Percentiles rank a stretch among this genome's conserved stretches.
Evolutionary conservation across 2,888 invertebrate species (phyloP).

Genomic region (Andrena fulva): DNA sequence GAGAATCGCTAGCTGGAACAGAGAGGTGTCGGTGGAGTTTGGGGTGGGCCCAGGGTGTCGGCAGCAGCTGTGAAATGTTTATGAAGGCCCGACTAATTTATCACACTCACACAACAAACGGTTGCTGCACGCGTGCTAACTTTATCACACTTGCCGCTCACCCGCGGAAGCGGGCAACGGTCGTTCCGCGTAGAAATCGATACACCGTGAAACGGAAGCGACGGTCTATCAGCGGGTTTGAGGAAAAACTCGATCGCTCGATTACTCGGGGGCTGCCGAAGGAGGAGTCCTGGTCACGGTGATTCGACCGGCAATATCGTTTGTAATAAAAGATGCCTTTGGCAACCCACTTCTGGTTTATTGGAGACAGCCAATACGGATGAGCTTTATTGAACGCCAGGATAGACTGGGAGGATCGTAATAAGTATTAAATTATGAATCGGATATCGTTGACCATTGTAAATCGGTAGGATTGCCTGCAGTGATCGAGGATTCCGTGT

Average conservation of each 20-base stretch:
- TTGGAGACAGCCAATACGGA: slow-evolving; percentile 32
- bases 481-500: neutral
- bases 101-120: slow-evolving; percentile 72
- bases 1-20: slow-evolving; percentile 51
- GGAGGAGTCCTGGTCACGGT: slow-evolving; percentile 14
- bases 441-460: slow-evolving; percentile 21
- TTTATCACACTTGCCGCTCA: slow-evolving; percentile 68
- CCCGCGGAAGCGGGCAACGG: slow-evolving; percentile 30
- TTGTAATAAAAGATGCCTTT: slow-evolving; percentile 48
- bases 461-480: slow-evolving; percentile 13
- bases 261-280: slow-evolving; percentile 15
- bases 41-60: slow-evolving; percentile 74
- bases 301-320: slow-evolving; percentile 30
- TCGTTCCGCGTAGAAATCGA: slow-evolving; percentile 60
- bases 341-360: slow-evolving; percentile 46
- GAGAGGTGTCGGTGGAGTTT: slow-evolving; percentile 54
- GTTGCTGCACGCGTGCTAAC: slow-evolving; percentile 58
- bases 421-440: slow-evolving; percentile 47
- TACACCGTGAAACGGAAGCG: slow-evolving; percentile 54
- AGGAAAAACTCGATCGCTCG: slow-evolving; percentile 45
- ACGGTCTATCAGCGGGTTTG: slow-evolving; percentile 41
- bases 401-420: slow-evolving; percentile 32
- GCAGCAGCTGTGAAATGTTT: slow-evolving; percentile 84
- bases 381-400: slow-evolving; percentile 40
- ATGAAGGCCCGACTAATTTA: slow-evolving; percentile 84